Percentiles rank a stretch among this genome's conserved stretches.
Conservation (phyloP, 2,888 invertebrate species). For the Diarsia rubi region DNA sequence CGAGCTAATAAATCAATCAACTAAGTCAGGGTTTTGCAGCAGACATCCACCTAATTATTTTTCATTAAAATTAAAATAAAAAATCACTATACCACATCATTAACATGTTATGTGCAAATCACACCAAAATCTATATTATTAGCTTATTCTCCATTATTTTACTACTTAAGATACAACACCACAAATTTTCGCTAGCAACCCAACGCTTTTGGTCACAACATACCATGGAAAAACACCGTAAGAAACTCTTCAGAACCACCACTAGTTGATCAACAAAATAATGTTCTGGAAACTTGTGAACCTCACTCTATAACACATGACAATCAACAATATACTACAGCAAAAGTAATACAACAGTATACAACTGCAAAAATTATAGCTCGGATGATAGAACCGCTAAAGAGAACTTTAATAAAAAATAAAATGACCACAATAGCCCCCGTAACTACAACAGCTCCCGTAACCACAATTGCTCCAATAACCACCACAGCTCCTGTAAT, state of each 20-base stretch:
- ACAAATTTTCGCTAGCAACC: conserved; percentile 52
- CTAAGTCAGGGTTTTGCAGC: background rate
- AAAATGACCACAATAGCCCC: background rate
- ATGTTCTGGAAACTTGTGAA: conserved; percentile 34
- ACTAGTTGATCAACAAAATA: conserved; percentile 61
- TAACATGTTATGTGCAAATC: background rate
- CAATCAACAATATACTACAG: background rate
- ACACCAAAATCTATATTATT: background rate
- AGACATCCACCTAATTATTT: background rate
- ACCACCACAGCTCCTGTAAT: too few relatives aligned
- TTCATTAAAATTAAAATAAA: background rate
- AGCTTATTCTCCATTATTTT: background rate
- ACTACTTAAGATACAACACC: conserved; percentile 31
- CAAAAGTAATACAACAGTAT: conserved; percentile 12
- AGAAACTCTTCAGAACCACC: conserved; percentile 39
- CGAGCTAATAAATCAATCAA: background rate
- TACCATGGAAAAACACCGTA: conserved; percentile 78
- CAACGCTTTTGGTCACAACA: conserved; percentile 76
- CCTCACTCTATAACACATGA: conserved; percentile 5
- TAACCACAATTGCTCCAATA: background rate
- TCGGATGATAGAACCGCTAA: conserved; percentile 13
- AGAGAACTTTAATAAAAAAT: conserved; percentile 1
- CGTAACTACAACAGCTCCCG: background rate
- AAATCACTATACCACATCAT: background rate
- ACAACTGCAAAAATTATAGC: conserved; percentile 6